Conservation (phyloP, 1,140 invertebrate genomes). For the Brachionus sp. region DNA sequence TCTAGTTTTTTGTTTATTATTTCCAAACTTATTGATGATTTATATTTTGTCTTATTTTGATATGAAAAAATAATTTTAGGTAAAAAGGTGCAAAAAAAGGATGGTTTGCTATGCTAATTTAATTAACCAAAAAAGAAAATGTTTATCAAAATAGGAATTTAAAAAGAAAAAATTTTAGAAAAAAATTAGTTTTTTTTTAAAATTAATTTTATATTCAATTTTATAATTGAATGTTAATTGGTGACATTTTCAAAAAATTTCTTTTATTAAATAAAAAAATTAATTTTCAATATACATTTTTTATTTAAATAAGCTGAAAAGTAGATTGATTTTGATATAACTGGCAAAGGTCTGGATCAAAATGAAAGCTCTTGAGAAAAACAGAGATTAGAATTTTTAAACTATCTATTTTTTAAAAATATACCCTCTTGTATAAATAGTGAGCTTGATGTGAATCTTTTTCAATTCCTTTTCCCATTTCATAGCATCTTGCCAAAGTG, state of each 20-base stretch:
- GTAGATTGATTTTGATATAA: conserved; percentile 53
- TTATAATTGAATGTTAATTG: neutral
- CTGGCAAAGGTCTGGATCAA: conserved; percentile 55
- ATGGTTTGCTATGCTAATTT: too few relatives aligned
- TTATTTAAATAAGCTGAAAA: conserved; percentile 53
- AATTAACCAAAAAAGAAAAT: too few relatives aligned
- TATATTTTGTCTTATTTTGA: too few relatives aligned
- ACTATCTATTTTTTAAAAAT: neutral
- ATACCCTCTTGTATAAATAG: conserved; percentile 56
- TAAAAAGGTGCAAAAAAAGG: too few relatives aligned
- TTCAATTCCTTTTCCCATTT: conserved; percentile 52
- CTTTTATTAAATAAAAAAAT: neutral
- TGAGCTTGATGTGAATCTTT: conserved; percentile 51
- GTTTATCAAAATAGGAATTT: too few relatives aligned
- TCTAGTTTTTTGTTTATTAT: too few relatives aligned
- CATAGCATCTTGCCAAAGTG: conserved; percentile 56
- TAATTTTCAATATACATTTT: neutral
- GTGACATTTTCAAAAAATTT: neutral
- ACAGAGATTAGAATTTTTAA: neutral
- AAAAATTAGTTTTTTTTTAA: too few relatives aligned
- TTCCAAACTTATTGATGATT: too few relatives aligned
- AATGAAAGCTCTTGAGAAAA: conserved; percentile 52
- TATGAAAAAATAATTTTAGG: too few relatives aligned
- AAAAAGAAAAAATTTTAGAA: too few relatives aligned
- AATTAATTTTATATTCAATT: too few relatives aligned